Base-by-base conservation (phyloP, 2,888 invertebrate genomes). In the Pardosa pseudoannulata region DNA sequence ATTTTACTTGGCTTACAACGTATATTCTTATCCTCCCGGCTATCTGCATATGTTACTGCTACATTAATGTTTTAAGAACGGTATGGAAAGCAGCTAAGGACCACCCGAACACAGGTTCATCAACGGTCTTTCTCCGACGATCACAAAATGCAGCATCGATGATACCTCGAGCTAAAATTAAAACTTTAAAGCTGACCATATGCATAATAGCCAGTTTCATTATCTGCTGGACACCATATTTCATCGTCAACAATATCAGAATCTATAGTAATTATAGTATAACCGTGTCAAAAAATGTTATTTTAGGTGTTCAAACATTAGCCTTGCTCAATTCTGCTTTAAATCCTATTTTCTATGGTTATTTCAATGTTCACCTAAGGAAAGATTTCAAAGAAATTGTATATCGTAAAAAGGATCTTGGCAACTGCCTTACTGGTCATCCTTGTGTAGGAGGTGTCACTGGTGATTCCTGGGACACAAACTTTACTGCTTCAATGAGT, bases 161-260 rank as follows among this genome's bases (percentile, higher is more conserved):
- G 62, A 91, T 92, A 50, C 91, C 92, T 2, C 89, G 91, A n/a
- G 92, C 92, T 31, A 92, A 92, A 89, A 91, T 92, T 32, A 92
- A 91, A 90, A 92, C 92, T 16, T 90, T 92, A 31, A 92, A 92
- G 89, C 92, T 92, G 91, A 92, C 92, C 27, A 90, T 92, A 82
- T 91, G 91, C 74, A 92, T 92, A 32, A 92, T 92, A 56, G 89
- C 91, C 27, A 91, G 91, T 29, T 92, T 92, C 88, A 90, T 92
- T 41, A 90, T 91, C 3, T 92, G 92, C 89, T 92, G 92, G 92
- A 91, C 91, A 19, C 92, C 92, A 0, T 92, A 92, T 89, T 92
- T 92, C 89, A 91, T 92, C 19, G 91, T 91, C 7, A 91, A 92
- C 68, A 90, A 92, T 50, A 90, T 92, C 70, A 89, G 90, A 36